Percentiles rank a stretch among this genome's conserved stretches.
phyloP scores from a whole-genome alignment of 1,140 invertebrate genomes.

The Drosophila albomicans region DNA sequence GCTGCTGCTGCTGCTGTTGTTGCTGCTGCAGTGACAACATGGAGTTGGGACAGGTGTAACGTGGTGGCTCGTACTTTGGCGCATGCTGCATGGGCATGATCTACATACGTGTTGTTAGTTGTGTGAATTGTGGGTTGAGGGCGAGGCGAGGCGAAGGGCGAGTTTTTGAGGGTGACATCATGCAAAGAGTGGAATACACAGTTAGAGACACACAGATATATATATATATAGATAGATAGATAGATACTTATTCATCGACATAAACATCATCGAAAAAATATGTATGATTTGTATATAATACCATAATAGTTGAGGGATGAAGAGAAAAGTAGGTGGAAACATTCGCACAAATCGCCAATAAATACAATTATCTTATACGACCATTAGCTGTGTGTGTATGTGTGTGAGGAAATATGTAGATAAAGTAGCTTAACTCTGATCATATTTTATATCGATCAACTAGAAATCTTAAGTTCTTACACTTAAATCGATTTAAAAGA shows the following conservation, averaged over 20 bases:
- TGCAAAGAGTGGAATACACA: conserved; percentile 62
- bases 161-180: conserved; percentile 30
- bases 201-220: conserved; percentile 57
- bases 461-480: too few species aligned
- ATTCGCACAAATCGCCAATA: too few species aligned
- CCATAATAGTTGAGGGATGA: too few species aligned
- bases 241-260: conserved; percentile 1
- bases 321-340: too few species aligned
- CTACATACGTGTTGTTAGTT: conserved; percentile 37
- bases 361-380: too few species aligned
- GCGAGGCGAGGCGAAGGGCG: conserved; percentile 19
- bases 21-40: conserved; percentile 85
- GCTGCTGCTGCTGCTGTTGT: conserved; percentile 74
- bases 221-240: conserved; percentile 29
- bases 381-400: too few species aligned
- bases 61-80: conserved; percentile 85
- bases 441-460: too few species aligned
- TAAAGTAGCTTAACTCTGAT: too few species aligned
- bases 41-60: conserved; percentile 86
- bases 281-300: too few species aligned
- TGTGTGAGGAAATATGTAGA: too few species aligned
- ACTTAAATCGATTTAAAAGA: too few species aligned
- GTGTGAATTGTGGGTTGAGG: conserved; percentile 34
- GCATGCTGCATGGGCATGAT: conserved; percentile 84
- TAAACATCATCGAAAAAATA: too few species aligned